Base-by-base conservation (phyloP, 2,888 invertebrate genomes). In the Rutpela maculata region DNA sequence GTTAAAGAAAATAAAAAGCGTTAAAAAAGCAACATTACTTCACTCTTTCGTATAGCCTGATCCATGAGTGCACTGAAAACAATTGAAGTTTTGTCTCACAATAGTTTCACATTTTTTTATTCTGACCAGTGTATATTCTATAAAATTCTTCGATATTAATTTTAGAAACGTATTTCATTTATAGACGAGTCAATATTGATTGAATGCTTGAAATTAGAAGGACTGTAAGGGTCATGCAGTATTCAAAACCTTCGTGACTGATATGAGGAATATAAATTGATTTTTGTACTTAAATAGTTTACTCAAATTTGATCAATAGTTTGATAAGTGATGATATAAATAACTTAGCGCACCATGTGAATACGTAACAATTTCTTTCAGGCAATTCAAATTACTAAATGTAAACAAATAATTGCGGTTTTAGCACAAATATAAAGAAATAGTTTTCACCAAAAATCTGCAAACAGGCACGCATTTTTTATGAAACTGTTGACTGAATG, bases 221-320 rank as follows among this genome's bases (percentile, higher is more conserved):
- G 9, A 60, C 50, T 9, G 15, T 10, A 12, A 1, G 50, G 17
- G 43, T 78, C 57, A 78, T 80, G 67, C 68, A 75, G 71, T 78
- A 80, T 80, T 80, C 78, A 78, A 67, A 55, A 77, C 78, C 63
- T 80, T 80, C 80, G 80, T 80, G 80, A 80, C 80, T 77, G 18
- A 22, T 76, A 70, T 78, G 68, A 56, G 77, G 70, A 75, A 50
- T 15, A 59, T 76, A 74, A 75, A 80, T 80, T 80, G 80, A 78
- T 80, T 78, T 75, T 75, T 75, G 75, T 65, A 73, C 71, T 71
- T 67, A 74, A 78, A 80, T 80, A 80, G 78, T 75, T 72, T 68
- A 77, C 68, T 68, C 70, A 75, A 75, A 77, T 74, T 67, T 75
- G 74, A 77, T 80, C 80, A 72, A 80, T 75, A 75, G 66, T 66